Evolutionary conservation across 2,113 vertebrate genomes (phyloP), one percentile per base, ranked within the genome.

Genomic region (Grallaria varia): DNA sequence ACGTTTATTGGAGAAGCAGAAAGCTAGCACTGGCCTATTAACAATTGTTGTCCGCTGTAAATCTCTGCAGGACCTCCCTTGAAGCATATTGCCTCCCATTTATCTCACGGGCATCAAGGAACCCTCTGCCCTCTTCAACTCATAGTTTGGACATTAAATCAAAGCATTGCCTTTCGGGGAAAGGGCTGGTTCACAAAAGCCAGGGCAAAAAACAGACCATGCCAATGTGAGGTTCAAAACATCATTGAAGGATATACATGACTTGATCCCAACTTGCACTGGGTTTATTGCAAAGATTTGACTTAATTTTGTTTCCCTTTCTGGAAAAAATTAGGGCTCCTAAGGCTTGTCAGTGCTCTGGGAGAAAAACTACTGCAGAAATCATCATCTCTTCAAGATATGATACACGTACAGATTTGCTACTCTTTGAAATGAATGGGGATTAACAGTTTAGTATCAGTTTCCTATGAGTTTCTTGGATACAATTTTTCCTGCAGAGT

Each of bases 1-100:
- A 92, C 95, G 68, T 97, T 96, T 95, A 96, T 60, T 96, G 85
- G 68, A 95, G 90, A 81, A 93, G 64, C 6, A 79, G 85, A 96
- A 93, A 96, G 90, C 60, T 96, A 75, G 95, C 86, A 82, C 62
- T 90, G 77, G 88, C 76, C 90, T 96, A 88, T 84, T 88, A 96
- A 81, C 68, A 72, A 60, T 45, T 75, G 64, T 82, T 89, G 85
- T 72, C 85, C 37, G 25, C 73, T 53, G 44, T 97, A 95, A 95
- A 96, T 95, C 88, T 90, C 79, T 56, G 75, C 68, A 84, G 80
- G 93, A 93, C 93, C 90, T 82, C 90, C 92, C 95, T 53, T 68
- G 76, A 93, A 92, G 88, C n/a, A 58, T n/a, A 90, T 7, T 75
- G 84, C 83, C 58, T 89, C 67, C 73, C 52, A 89, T 92, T 95